Evolutionary conservation across 2,797 vertebrate genomes (phyloP).

Genomic region (Microctenopoma lineatum): DNA sequence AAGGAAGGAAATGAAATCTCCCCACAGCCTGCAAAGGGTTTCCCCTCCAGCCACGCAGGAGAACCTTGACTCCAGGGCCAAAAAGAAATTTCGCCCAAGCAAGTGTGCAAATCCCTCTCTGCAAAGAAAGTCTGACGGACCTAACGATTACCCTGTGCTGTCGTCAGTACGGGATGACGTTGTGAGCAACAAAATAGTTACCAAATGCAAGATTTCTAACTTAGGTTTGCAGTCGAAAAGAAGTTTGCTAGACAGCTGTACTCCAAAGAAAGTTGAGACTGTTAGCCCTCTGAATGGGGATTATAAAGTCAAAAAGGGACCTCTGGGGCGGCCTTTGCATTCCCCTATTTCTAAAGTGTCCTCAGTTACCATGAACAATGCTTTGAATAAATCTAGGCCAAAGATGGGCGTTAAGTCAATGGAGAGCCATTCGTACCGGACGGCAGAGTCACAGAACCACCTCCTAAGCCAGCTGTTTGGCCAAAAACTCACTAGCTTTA

Average conservation of each 20-base stretch:
- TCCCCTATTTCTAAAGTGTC: conserved; percentile 87
- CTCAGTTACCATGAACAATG: conserved; percentile 80
- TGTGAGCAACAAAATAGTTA: conserved; percentile 85
- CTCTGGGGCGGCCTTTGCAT: conserved; percentile 83
- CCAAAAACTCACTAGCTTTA: conserved; percentile 98
- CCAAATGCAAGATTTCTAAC: conserved; percentile 82
- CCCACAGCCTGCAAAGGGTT: conserved; percentile 77
- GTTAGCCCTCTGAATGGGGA: conserved; percentile 83
- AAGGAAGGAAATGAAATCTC: conserved; percentile 86
- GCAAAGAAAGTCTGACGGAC: conserved; percentile 81
- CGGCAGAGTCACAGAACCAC: conserved; percentile 95
- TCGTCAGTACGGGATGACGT: conserved; percentile 86
- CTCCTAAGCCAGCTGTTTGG: conserved; percentile 98
- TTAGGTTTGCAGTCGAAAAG: conserved; percentile 82
- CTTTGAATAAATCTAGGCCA: conserved; percentile 83
- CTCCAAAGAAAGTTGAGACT: conserved; percentile 85
- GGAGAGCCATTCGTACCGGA: conserved; percentile 87
- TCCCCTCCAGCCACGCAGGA: conserved; percentile 86
- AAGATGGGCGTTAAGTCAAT: conserved; percentile 83
- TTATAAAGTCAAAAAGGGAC: conserved; percentile 86
- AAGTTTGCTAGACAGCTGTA: conserved; percentile 80
- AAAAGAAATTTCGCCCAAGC: conserved; percentile 85
- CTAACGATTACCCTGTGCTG: conserved; percentile 81
- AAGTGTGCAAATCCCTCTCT: conserved; percentile 76
- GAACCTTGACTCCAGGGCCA: conserved; percentile 85